Evolutionary conservation across 2,113 vertebrate genomes (phyloP).

Genomic region (Hypocryptadius cinnamomeus): DNA sequence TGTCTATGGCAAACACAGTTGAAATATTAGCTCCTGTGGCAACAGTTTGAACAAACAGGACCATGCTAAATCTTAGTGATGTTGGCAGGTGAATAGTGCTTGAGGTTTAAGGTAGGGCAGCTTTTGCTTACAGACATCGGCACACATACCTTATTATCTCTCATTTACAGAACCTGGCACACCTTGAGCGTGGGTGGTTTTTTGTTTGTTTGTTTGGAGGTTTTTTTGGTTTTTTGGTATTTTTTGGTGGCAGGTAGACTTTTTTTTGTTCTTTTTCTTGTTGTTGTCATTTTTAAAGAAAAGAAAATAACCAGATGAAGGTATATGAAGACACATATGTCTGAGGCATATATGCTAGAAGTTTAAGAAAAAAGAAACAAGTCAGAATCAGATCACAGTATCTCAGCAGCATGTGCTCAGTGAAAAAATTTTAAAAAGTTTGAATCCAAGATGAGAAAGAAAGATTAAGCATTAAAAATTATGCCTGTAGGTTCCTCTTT

Average conservation of each 20-base stretch:
- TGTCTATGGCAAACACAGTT: not conserved
- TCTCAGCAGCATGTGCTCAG: not conserved
- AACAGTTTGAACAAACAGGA: not conserved
- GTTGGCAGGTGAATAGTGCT: not conserved
- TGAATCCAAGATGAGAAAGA: not conserved
- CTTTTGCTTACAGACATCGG: not conserved
- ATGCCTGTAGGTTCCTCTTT: not conserved
- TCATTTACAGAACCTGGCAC: not conserved
- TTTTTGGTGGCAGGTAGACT: not conserved
- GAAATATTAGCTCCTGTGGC: not conserved
- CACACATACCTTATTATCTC: not conserved
- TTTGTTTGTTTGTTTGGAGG: not conserved
- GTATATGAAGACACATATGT: not conserved
- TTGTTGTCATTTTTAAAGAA: not conserved
- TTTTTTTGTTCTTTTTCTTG: not conserved
- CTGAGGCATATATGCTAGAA: not conserved
- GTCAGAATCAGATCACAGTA: not conserved
- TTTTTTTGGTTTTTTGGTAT: not conserved
- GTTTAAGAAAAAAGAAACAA: not conserved
- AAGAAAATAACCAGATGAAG: not conserved
- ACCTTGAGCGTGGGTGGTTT: not conserved
- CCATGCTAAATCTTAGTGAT: not conserved
- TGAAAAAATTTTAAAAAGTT: not conserved
- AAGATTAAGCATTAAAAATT: not conserved
- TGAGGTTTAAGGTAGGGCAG: conserved; percentile 31